Percentiles rank a stretch among this genome's conserved stretches.
These are phyloP conservation scores for Oscheius sp. DNA, from an alignment of 2,888 invertebrate species.

Conservation along the genomic window DNA sequence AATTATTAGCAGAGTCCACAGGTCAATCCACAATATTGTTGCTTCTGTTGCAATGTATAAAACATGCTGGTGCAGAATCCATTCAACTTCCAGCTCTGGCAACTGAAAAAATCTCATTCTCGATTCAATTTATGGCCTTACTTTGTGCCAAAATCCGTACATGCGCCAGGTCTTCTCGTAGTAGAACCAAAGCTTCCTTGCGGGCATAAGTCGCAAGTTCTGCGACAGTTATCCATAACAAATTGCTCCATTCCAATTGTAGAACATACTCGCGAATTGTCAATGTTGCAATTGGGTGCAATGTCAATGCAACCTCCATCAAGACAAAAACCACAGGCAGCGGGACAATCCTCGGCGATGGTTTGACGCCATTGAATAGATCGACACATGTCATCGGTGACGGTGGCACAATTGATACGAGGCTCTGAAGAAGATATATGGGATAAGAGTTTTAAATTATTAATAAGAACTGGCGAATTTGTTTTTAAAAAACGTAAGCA, in stretches of 20 bases:
- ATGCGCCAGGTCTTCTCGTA: neutral
- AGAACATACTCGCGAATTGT: slow-evolving; percentile 9
- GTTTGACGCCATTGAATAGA: neutral
- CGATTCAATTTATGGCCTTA: too few species aligned
- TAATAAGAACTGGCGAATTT: too few species aligned
- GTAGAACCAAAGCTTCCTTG: neutral
- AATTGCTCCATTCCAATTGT: neutral
- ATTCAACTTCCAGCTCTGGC: too few species aligned
- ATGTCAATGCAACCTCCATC: slow-evolving; percentile 21
- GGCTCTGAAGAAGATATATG: neutral
- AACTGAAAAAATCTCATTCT: too few species aligned
- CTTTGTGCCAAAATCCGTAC: too few species aligned
- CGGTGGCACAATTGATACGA: slow-evolving; percentile 1
- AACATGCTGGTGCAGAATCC: too few species aligned
- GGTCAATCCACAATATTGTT: too few species aligned
- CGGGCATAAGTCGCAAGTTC: neutral
- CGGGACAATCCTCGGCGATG: slow-evolving; percentile 16
- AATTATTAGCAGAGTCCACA: too few species aligned
- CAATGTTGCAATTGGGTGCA: slow-evolving; percentile 4
- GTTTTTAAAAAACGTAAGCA: too few species aligned
- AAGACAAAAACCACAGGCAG: slow-evolving; percentile 11
- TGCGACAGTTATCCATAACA: neutral
- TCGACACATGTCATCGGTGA: slow-evolving; percentile 5
- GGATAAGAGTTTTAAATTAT: neutral
- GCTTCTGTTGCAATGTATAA: too few species aligned